A percentile compares a stretch with the other conserved stretches of the same genome.
phyloP scores from a whole-genome alignment of 2,888 invertebrate genomes.

The Brachylomia viminalis region DNA sequence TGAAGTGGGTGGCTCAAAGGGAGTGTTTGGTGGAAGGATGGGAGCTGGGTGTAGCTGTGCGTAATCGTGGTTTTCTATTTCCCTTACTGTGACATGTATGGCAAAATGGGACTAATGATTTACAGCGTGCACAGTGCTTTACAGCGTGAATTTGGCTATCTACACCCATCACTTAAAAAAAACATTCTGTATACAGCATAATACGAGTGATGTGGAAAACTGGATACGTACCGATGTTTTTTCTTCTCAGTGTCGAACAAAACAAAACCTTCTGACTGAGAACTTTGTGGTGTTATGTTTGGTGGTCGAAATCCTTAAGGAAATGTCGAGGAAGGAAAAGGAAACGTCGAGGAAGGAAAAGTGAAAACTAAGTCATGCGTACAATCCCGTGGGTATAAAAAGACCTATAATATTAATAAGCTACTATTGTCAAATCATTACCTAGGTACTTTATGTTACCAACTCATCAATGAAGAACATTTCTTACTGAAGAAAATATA shows the following conservation, averaged over 20 bases:
- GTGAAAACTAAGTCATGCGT: neutral
- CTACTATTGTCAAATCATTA: neutral
- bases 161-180: neutral
- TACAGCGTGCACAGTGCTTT: neutral
- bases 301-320: neutral
- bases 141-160: too few species aligned
- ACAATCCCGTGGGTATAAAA: neutral
- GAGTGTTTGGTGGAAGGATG: neutral
- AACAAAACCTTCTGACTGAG: neutral
- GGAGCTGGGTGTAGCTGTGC: neutral
- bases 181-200: neutral
- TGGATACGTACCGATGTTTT: neutral
- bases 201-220: neutral
- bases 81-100: neutral
- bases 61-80: neutral
- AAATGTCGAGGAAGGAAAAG: neutral
- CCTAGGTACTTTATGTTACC: neutral
- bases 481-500: neutral
- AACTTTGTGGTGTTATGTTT: neutral
- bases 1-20: constrained; percentile 32
- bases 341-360: too few species aligned
- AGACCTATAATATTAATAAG: neutral
- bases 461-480: neutral
- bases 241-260: too few species aligned
- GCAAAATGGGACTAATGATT: neutral